Conservation (phyloP, 2,797 vertebrate species). For the Pseudomugil gertrudae region DNA sequence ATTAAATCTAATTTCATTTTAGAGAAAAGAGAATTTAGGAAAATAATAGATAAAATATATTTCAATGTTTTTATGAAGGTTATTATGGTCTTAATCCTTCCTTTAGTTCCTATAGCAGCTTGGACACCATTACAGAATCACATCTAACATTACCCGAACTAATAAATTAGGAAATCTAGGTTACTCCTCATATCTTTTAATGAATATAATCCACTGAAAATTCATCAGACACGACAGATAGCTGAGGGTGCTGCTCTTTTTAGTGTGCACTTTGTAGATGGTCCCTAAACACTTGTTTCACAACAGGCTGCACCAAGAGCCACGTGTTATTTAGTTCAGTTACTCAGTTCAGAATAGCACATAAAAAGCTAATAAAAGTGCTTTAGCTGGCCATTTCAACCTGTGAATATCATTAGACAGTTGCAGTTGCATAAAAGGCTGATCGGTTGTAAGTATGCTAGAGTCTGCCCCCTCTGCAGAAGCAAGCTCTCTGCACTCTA, state of each 20-base stretch:
- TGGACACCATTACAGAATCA: too few species aligned
- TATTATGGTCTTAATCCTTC: neutral
- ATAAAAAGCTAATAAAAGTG: too few species aligned
- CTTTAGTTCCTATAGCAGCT: neutral
- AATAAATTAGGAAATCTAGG: too few species aligned
- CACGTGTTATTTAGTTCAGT: neutral
- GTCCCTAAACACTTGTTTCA: neutral
- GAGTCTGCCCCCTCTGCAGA: neutral
- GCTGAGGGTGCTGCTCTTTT: neutral
- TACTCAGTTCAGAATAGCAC: too few species aligned
- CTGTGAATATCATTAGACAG: neutral
- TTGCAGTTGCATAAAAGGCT: neutral
- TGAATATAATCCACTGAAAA: neutral
- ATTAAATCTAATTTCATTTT: neutral
- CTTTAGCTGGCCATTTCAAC: neutral
- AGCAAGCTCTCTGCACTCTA: neutral
- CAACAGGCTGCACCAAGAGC: neutral
- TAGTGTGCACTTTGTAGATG: neutral
- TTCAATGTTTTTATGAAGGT: too few species aligned
- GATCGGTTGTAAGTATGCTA: neutral
- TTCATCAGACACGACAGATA: neutral
- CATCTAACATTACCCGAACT: too few species aligned
- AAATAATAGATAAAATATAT: too few species aligned
- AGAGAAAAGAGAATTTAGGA: neutral
- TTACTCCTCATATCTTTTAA: neutral